Evolutionary conservation across 2,888 invertebrate species (phyloP).

Genomic region (Osedax fenrisi): DNA sequence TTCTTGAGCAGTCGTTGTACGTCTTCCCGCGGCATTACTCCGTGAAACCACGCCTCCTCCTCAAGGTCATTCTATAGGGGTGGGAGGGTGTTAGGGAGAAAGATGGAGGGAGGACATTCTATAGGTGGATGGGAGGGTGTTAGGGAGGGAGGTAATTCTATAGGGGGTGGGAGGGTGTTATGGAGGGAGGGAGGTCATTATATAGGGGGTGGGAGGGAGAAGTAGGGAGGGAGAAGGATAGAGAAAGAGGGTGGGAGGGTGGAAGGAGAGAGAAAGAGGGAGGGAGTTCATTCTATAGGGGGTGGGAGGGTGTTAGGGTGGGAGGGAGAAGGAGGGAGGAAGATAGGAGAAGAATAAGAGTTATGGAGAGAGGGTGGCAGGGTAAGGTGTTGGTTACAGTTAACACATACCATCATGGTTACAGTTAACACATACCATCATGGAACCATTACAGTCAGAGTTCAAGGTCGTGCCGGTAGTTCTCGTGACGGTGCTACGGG

Average conservation of each 20-base stretch:
- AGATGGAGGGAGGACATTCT: neutral
- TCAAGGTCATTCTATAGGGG: slow-evolving; percentile 18
- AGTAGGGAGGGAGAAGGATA: neutral
- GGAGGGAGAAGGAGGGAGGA: neutral
- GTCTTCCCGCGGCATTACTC: slow-evolving; percentile 85
- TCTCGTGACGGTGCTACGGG: neutral
- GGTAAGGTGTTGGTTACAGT: neutral
- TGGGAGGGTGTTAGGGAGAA: neutral
- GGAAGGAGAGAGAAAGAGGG: slow-evolving; percentile 2
- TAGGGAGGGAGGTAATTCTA: neutral
- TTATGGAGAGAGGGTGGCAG: neutral
- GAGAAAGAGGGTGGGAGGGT: neutral
- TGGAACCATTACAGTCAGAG: no score
- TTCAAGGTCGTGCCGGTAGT: no score
- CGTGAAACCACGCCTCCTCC: slow-evolving; percentile 56
- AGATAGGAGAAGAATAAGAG: neutral
- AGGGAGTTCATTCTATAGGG: neutral
- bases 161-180: neutral
- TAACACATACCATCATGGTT: no score
- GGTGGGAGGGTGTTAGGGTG: neutral
- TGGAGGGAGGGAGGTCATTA: neutral
- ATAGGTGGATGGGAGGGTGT: neutral
- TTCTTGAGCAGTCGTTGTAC: slow-evolving; percentile 77
- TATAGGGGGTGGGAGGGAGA: neutral
- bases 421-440: no score